Base-by-base conservation (phyloP, 2,888 invertebrate genomes). In the Creontiades dilutus region DNA sequence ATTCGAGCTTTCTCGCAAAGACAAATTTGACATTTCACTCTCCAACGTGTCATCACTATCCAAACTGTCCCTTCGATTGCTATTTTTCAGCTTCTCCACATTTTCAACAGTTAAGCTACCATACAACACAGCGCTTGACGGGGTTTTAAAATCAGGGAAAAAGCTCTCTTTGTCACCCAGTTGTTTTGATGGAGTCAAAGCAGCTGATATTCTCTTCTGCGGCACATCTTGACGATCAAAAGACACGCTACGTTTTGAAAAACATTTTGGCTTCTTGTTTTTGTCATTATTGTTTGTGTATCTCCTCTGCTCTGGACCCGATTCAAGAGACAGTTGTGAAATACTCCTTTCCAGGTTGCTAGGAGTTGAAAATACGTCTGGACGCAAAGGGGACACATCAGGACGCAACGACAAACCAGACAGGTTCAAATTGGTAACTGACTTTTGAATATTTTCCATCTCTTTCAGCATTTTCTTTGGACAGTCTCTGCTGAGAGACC, bases 1-100 rank as follows among this genome's bases (percentile, higher is more conserved):
- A 78, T 78, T 37, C 16, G 78, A 78, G n/a, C 47, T 47, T 80
- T 55, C 48, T 14, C 19, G 27, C 27, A 88, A 23, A 27, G 88
- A 88, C 16, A 88, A 52, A 27, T 57, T n/a, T 11, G 88, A 88
- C 88, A 88, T 78, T 12, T 19, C 78, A 68, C 78, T 88, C n/a
- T 80, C 80, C 78, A 78, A 52, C 2, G 78, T 78, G 46, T 88
- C 88, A 23, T 88, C 88, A 27, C 88, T 88, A 37, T 88, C 88
- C 55, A 88, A 52, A 78, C 52, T 88, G 7, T 88, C 88, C 52
- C 55, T 27, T n/a, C 88, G 5, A 13, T 11, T 12, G 13, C 27
- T 27, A 28, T 80, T 78, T 19, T 80, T 78, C 52, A 88, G 46
- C 37, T 55, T 88, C 27, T 78, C 52, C n/a, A 88, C 78, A 52